Evolutionary conservation across 1,140 invertebrate species (phyloP), one percentile per base, ranked within the genome.

Genomic region (Drosophila bipectinata): DNA sequence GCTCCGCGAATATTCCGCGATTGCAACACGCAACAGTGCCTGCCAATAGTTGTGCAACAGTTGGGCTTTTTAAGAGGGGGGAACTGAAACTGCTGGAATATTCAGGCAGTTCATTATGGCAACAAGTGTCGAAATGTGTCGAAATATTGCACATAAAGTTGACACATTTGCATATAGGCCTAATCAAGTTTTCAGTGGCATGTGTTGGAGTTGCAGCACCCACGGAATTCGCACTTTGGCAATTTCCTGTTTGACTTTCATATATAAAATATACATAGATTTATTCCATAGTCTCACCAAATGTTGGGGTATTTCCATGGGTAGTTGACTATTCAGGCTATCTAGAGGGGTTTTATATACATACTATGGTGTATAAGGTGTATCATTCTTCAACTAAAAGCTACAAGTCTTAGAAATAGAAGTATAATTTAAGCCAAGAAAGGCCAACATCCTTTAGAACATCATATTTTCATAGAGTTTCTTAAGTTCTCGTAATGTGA

Each of bases 141-240:
- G 73, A 82, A 78, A 78, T 79, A 88, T 87, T 66, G 73, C 79
- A 84, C 79, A 79, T 90, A 77, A 90, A 82, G 80, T 82, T 91
- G 80, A 82, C 89, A 91, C 89, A 91, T 91, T 91, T 91, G 84
- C 89, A 91, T 90, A 89, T 41, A 44, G 26, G 61, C 79, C 84
- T 91, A 90, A 91, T 91, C 83, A 89, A 85, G 91, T 72, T 79
- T 77, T 75, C 75, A 76, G 71, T 51, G 37, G 51, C 51, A 45
- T 47, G 8, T 34, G 59, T 6, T 8, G n/a, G 14, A 10, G 14
- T 5, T 10, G 39, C 6, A 28, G 52, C 55, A 41, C 39, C 41
- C 28, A 56, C 51, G 59, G 47, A 48, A 44, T 21, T 45, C 39
- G 49, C 73, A 63, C 63, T 63, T 67, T 79, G 61, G 47, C 76